These are phyloP conservation scores for Gonatopus flavifemur DNA, from an alignment of 1,140 invertebrate genomes.

Conservation along the genomic window DNA sequence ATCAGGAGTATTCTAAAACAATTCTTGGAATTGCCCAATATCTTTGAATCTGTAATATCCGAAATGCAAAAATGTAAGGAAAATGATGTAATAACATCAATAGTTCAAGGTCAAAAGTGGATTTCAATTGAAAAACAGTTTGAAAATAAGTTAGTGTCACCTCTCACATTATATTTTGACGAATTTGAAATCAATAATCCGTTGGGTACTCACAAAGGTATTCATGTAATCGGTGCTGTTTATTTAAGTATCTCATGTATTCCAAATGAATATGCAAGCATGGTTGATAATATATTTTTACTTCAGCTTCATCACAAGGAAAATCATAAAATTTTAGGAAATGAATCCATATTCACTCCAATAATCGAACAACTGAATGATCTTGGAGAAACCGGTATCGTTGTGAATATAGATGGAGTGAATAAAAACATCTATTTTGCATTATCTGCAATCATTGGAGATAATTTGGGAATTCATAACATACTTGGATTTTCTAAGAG, in stretches of 20 bases:
- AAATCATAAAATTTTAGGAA: constrained; percentile 1
- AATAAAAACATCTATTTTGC: constrained; percentile 8
- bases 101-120: not conserved
- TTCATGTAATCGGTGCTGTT: constrained; percentile 7
- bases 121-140: not conserved
- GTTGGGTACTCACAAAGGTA: not conserved
- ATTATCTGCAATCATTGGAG: not conserved
- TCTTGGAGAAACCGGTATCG: constrained; percentile 2
- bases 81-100: not conserved
- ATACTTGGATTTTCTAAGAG: constrained; percentile 5
- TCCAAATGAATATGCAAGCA: not conserved
- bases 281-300: constrained; percentile 14
- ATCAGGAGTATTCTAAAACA: constrained; percentile 4
- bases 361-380: constrained; percentile 10
- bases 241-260: constrained; percentile 7
- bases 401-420: not conserved
- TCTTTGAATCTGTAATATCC: not conserved
- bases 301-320: not conserved
- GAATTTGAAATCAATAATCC: too few species aligned
- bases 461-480: constrained; percentile 6
- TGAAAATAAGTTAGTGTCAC: not conserved
- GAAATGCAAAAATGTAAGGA: not conserved
- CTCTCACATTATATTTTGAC: not conserved
- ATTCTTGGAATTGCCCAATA: constrained; percentile 7
- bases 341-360: constrained; percentile 1